These are phyloP conservation scores for Hirudo medicinalis DNA, from an alignment of 1,140 invertebrate genomes.

Conservation along the genomic window DNA sequence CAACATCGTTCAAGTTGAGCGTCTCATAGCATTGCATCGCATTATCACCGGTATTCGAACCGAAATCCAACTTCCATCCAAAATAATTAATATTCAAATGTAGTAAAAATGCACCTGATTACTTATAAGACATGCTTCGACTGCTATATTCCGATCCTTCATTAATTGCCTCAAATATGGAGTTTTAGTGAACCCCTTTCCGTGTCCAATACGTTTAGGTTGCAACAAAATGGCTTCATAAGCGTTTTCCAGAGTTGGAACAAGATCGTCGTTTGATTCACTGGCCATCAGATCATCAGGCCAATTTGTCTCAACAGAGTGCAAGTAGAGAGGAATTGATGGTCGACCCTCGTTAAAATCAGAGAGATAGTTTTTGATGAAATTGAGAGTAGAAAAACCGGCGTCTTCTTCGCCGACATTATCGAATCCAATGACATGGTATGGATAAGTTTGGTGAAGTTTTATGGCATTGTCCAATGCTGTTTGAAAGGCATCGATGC, in stretches of 20 bases:
- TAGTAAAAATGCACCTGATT: constrained; percentile 22
- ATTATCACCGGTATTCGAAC: no score
- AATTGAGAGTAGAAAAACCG: constrained; percentile 29
- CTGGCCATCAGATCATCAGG: constrained; percentile 28
- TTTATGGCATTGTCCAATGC: constrained; percentile 17
- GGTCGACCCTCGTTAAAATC: neutral
- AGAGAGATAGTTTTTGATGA: constrained; percentile 22
- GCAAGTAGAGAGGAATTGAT: neutral
- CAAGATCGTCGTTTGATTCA: constrained; percentile 23
- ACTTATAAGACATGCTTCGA: constrained; percentile 29
- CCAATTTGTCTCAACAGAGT: constrained; percentile 26
- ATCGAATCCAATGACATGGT: constrained; percentile 28
- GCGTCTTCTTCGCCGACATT: constrained; percentile 29
- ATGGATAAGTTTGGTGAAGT: constrained; percentile 25
- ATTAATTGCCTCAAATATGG: constrained; percentile 28
- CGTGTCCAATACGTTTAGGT: constrained; percentile 28
- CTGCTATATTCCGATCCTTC: constrained; percentile 25
- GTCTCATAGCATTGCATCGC: no score
- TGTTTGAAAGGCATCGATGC: neutral
- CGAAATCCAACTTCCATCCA: no score
- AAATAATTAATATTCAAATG: no score
- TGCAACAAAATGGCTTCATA: constrained; percentile 28
- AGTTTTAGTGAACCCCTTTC: constrained; percentile 27
- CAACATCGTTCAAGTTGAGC: no score
- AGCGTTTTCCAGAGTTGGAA: constrained; percentile 26